These are phyloP conservation scores for Ormyrus pomaceus DNA, from an alignment of 2,888 invertebrate species.

Conservation along the genomic window DNA sequence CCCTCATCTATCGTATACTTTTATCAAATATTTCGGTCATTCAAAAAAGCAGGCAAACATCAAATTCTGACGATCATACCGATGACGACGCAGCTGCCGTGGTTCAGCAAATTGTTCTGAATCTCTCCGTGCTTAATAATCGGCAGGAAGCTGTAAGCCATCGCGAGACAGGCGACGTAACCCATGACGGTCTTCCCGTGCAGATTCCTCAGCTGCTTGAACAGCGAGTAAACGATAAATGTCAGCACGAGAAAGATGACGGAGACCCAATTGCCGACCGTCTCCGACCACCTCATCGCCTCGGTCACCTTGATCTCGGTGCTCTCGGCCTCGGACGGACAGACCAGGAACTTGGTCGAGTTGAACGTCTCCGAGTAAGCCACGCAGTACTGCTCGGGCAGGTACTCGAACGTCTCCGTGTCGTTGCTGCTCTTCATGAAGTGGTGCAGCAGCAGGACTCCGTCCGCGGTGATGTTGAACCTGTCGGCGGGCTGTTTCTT, in stretches of 20 bases:
- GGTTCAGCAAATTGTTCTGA: slow-evolving; percentile 7
- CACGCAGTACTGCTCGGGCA: slow-evolving; percentile 36
- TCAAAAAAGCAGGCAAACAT: no score
- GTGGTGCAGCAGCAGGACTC: not conserved
- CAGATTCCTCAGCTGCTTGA: slow-evolving; percentile 68
- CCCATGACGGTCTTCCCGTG: slow-evolving; percentile 68
- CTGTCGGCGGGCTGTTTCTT: not conserved
- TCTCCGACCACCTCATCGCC: slow-evolving; percentile 3
- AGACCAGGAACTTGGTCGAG: not conserved
- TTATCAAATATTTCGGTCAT: no score
- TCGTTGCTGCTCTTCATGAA: not conserved
- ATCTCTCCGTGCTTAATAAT: slow-evolving; percentile 59
- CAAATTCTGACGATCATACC: slow-evolving; percentile 56
- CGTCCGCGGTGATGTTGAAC: not conserved
- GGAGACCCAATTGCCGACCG: slow-evolving; percentile 57
- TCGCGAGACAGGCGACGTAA: slow-evolving; percentile 64
- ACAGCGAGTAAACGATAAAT: slow-evolving; percentile 66
- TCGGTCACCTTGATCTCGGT: not conserved
- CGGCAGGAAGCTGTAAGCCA: slow-evolving; percentile 63
- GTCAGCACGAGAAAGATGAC: slow-evolving; percentile 65
- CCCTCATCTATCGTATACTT: no score
- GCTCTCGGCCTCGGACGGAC: not conserved
- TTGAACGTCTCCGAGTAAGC: not conserved
- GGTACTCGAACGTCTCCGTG: not conserved
- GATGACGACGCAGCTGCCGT: slow-evolving; percentile 57